phyloP scores from a whole-genome alignment of 2,888 invertebrate species.

The Helobdella robusta region DNA sequence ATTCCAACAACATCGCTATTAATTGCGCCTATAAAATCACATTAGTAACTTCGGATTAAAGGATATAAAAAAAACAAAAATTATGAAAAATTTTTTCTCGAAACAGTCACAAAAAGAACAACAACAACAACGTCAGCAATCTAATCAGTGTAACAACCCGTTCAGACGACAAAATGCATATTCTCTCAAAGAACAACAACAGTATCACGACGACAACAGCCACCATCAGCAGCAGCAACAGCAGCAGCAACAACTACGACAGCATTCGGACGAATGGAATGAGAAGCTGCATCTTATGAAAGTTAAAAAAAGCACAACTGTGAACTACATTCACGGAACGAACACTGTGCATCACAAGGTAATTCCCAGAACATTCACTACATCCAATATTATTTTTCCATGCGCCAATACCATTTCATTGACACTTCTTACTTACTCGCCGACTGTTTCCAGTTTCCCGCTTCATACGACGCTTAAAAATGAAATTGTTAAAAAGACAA shows the following conservation, averaged over 20 bases:
- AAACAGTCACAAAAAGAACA: no score
- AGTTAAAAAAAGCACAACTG: conserved; percentile 30
- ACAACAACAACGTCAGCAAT: no score
- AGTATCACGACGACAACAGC: not conserved
- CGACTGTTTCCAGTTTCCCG: not conserved
- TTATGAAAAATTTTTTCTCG: no score
- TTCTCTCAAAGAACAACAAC: no score
- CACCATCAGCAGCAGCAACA: no score
- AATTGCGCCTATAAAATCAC: no score
- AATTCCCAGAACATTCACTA: conserved; percentile 24
- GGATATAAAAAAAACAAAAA: no score
- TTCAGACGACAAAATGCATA: no score
- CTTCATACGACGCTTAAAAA: conserved; percentile 16
- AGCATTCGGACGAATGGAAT: not conserved
- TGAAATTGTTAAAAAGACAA: not conserved
- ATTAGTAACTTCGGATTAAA: no score
- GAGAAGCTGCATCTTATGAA: conserved; percentile 24
- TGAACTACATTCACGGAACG: conserved; percentile 30
- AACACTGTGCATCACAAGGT: conserved; percentile 28
- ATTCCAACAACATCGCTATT: no score
- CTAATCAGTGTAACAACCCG: no score
- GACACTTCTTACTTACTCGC: conserved; percentile 6
- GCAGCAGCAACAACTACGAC: not conserved
- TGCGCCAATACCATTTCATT: conserved; percentile 15
- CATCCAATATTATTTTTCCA: conserved; percentile 21